Evolutionary conservation across 2,888 invertebrate genomes (phyloP), one percentile per base, ranked within the genome.

Genomic region (Eristalis arbustorum): DNA sequence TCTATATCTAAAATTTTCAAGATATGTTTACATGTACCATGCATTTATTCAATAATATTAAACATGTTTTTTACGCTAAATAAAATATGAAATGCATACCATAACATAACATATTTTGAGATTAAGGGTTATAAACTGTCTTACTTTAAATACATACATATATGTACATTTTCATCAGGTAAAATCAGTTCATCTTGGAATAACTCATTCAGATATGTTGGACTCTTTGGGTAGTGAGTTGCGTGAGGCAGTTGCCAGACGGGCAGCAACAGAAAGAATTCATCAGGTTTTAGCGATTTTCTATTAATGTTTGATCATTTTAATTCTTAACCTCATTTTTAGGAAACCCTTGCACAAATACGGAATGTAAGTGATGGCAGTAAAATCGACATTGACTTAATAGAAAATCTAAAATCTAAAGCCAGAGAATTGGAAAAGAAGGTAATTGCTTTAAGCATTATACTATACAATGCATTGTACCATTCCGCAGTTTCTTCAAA

Each of bases 381-480:
- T 84, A 90, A 94, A 89, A 93, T 94, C 89, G 94, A 94, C 90
- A 94, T 95, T 78, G 96, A 96, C 90, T 94, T 94, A 59, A 93
- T 95, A 82, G 95, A 95, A 90, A 96, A 96, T 88, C 93, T 96
- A 90, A 96, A 97, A 93, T 97, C 97, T 68, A 95, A 97, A 90
- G 97, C 97, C 71, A 95, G 98, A 89, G 98, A 98, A 92, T 94
- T 98, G 89, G 98, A 98, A 93, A 98, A 98, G 93, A 98, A 98
- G 94, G 97, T 97, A 90, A 42, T 8, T 34, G 34, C 25, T 25
- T 2, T 25, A 25, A 25, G 34, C 25, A 2, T 2, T 25, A 25
- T 2, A 25, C 25, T 25, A 25, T 25, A 25, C n/a, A n/a, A n/a
- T n/a, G n/a, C n/a, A n/a, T n/a, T n/a, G n/a, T n/a, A n/a, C n/a